A percentile compares a stretch with the other conserved stretches of the same genome.
These are phyloP conservation scores for Geotrypetes seraphini DNA, from an alignment of 2,797 vertebrate genomes.

Conservation along the genomic window DNA sequence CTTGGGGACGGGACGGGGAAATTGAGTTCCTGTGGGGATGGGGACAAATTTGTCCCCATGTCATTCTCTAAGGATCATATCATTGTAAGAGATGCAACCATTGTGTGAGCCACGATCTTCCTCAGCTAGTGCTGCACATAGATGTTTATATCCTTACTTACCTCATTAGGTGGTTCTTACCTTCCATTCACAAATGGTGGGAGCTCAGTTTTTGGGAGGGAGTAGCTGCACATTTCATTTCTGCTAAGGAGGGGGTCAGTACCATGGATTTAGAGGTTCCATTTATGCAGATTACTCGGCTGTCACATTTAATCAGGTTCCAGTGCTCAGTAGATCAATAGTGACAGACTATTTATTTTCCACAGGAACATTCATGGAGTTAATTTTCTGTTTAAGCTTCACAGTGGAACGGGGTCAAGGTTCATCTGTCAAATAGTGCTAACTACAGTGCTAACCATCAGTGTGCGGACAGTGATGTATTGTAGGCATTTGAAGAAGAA, in stretches of 20 bases:
- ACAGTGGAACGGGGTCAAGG: not conserved
- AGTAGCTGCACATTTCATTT: accelerated
- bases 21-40: too few relatives aligned
- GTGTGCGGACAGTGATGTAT: too few relatives aligned
- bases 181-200: not conserved
- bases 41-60: too few relatives aligned
- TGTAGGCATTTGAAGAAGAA: too few relatives aligned
- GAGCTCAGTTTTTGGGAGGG: accelerated
- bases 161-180: too few relatives aligned
- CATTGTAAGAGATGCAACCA: too few relatives aligned
- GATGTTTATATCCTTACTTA: too few relatives aligned
- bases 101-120: too few relatives aligned
- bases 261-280: not conserved
- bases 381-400: not conserved
- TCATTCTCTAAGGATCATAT: too few relatives aligned
- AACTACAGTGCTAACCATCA: too few relatives aligned
- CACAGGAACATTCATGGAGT: not conserved
- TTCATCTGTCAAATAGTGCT: not conserved
- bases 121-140: too few relatives aligned
- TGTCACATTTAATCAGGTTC: not conserved
- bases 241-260: not conserved
- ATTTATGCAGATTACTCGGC: not conserved
- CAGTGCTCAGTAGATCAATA: accelerated
- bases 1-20: too few relatives aligned
- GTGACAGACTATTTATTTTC: not conserved